A percentile compares a stretch with the other conserved stretches of the same genome.
These are phyloP conservation scores for Morpho achilles DNA, from an alignment of 2,888 invertebrate genomes.

Conservation along the genomic window DNA sequence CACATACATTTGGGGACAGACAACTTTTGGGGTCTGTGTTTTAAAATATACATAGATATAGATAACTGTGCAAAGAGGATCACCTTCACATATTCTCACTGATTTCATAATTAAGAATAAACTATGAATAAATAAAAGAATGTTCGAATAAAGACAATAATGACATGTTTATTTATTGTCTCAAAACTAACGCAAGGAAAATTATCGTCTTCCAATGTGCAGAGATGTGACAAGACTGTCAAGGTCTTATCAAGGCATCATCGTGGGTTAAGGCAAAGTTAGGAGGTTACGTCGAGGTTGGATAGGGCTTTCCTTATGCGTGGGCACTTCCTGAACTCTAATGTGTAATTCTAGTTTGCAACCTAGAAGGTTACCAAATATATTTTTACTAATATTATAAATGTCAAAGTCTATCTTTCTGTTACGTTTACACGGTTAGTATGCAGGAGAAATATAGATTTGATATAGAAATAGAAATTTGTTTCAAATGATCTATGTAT, in stretches of 20 bases:
- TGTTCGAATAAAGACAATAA: not conserved
- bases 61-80: too few species aligned
- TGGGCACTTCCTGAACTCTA: slow-evolving; percentile 25
- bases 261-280: slow-evolving; percentile 41
- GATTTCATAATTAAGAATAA: too few species aligned
- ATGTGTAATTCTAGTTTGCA: slow-evolving; percentile 35
- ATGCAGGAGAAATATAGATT: too few species aligned
- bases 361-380: not conserved
- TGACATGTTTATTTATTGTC: not conserved
- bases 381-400: too few species aligned
- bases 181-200: slow-evolving; percentile 4
- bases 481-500: too few species aligned
- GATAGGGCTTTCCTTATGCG: slow-evolving; percentile 56
- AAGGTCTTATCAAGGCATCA: slow-evolving; percentile 21
- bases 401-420: too few species aligned
- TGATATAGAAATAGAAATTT: too few species aligned
- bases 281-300: slow-evolving; percentile 50
- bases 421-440: too few species aligned
- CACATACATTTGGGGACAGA: too few species aligned
- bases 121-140: not conserved
- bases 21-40: too few species aligned
- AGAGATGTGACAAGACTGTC: slow-evolving; percentile 11
- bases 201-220: slow-evolving; percentile 5
- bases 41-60: too few species aligned
- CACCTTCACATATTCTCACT: too few species aligned